Evolutionary conservation across 2,797 vertebrate genomes (phyloP).

Genomic region (Synanceia verrucosa): DNA sequence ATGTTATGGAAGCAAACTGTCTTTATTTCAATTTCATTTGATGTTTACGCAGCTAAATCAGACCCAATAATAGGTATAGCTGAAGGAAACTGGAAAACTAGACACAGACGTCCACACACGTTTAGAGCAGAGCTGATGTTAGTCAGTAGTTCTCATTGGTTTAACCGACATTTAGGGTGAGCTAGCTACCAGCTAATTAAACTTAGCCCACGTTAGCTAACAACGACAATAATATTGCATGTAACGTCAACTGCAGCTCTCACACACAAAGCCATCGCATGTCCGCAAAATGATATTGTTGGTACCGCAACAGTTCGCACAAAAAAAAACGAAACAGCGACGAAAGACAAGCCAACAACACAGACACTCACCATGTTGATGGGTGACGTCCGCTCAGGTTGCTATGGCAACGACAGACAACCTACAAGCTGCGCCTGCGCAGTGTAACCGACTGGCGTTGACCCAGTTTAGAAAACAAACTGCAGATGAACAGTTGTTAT

Average conservation of each 20-base stretch:
- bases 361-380: constrained; percentile 66
- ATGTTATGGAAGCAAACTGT: no score
- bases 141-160: no score
- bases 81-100: no score
- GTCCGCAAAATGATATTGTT: not conserved
- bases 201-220: constrained; percentile 19
- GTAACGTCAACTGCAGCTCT: fast-evolving
- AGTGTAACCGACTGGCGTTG: not conserved
- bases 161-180: not conserved
- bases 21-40: no score
- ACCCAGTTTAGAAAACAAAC: constrained; percentile 9
- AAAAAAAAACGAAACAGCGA: not conserved
- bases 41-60: no score
- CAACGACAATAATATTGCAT: not conserved
- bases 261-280: fast-evolving
- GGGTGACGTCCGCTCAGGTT: constrained; percentile 49
- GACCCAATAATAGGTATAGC: not conserved
- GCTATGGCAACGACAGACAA: constrained; percentile 60
- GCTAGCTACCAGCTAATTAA: constrained; percentile 38
- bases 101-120: no score
- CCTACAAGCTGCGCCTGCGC: constrained; percentile 53
- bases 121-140: not conserved
- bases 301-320: fast-evolving
- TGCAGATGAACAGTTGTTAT: not conserved
- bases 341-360: not conserved